A percentile compares a stretch with the other conserved stretches of the same genome.
These are phyloP conservation scores for Leucoraja ocellata DNA, from an alignment of 2,797 vertebrate species.

Conservation along the genomic window DNA sequence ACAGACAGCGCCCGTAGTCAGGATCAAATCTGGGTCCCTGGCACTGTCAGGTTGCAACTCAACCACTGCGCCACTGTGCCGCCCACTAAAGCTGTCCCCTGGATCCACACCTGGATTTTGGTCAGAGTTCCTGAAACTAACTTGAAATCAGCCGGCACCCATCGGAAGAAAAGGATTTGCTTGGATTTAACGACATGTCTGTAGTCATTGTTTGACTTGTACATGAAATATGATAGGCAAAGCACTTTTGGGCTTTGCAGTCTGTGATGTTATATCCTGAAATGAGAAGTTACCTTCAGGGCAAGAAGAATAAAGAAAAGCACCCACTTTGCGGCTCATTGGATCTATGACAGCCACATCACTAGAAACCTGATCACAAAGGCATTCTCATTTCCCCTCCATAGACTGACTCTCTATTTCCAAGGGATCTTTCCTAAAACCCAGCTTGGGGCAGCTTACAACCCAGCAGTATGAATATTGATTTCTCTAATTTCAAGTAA, in stretches of 20 bases:
- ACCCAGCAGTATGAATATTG: no score
- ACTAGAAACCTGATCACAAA: background rate
- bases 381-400: background rate
- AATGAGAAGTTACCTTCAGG: background rate
- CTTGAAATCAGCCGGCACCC: background rate
- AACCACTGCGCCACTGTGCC: no score
- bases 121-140: background rate
- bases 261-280: background rate
- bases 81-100: background rate
- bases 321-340: background rate
- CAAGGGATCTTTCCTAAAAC: background rate
- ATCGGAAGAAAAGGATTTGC: background rate
- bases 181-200: background rate
- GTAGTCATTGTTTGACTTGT: background rate
- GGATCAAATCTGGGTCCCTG: no score
- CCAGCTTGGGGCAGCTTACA: background rate
- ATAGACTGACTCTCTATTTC: background rate
- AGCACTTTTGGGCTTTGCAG: background rate
- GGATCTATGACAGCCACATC: background rate
- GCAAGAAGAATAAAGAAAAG: background rate
- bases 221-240: background rate
- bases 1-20: no score
- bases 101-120: background rate
- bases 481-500: no score
- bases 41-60: no score